Evolutionary conservation across 2,888 invertebrate species (phyloP).

Genomic region (Apotomis capreana): DNA sequence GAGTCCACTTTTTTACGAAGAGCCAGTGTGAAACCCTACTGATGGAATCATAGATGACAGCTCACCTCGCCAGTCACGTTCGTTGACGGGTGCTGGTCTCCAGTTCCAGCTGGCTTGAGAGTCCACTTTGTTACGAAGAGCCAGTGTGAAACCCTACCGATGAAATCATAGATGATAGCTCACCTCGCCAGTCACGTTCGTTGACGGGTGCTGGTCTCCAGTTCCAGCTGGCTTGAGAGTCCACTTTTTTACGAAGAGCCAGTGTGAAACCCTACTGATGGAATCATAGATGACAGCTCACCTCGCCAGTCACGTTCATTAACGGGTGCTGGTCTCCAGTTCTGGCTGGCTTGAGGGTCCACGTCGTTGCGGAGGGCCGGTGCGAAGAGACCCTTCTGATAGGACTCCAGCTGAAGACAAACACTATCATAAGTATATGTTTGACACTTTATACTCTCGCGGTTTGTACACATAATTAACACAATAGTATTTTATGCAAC

Average conservation of each 20-base stretch:
- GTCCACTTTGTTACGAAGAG: constrained; percentile 55
- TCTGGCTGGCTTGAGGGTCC: constrained; percentile 61
- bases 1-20: too few relatives aligned
- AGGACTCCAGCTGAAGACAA: constrained; percentile 55
- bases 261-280: too few relatives aligned
- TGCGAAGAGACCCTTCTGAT: constrained; percentile 61
- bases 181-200: constrained; percentile 61
- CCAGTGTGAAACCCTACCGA: constrained; percentile 63
- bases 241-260: too few relatives aligned
- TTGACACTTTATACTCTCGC: too few relatives aligned
- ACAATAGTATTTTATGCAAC: too few relatives aligned
- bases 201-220: constrained; percentile 46
- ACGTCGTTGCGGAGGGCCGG: constrained; percentile 60
- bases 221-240: constrained; percentile 62
- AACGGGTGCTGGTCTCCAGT: constrained; percentile 49
- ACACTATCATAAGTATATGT: not conserved
- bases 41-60: too few relatives aligned
- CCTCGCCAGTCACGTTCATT: constrained; percentile 61
- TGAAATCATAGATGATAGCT: too few relatives aligned
- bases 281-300: constrained; percentile 35
- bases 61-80: constrained; percentile 60
- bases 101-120: constrained; percentile 63
- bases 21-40: too few relatives aligned
- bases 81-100: constrained; percentile 48
- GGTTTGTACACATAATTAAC: too few relatives aligned